phyloP scores from a whole-genome alignment of 2,888 invertebrate genomes.

The Thereva nobilitata region DNA sequence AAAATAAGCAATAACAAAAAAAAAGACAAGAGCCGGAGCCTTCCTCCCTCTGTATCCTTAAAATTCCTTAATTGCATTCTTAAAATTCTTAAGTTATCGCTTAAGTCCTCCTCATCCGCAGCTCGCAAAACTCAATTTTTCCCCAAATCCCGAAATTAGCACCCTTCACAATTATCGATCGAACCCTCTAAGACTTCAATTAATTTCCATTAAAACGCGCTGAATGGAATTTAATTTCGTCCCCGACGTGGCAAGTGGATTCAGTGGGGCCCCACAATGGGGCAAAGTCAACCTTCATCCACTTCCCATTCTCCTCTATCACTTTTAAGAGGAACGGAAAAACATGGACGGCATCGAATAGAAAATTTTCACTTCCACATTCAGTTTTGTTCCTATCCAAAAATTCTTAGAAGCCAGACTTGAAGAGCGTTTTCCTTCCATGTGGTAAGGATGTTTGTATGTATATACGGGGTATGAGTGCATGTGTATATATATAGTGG shows the following conservation, averaged over 20 bases:
- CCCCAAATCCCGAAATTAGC: slow-evolving; percentile 23
- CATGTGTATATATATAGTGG: slow-evolving; percentile 1
- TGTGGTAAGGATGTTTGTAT: no score
- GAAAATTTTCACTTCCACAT: slow-evolving; percentile 22
- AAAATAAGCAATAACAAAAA: neutral
- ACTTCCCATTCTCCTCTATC: no score
- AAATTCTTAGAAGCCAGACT: slow-evolving; percentile 17
- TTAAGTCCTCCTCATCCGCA: slow-evolving; percentile 14
- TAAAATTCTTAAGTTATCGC: slow-evolving; percentile 16
- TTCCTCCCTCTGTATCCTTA: neutral
- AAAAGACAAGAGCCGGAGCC: neutral
- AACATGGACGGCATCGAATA: neutral
- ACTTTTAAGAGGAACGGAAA: no score
- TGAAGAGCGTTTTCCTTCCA: neutral
- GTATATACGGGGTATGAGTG: neutral
- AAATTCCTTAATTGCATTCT: slow-evolving; percentile 24
- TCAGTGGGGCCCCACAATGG: slow-evolving; percentile 11
- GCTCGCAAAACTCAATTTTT: slow-evolving; percentile 4
- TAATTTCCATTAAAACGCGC: slow-evolving; percentile 51
- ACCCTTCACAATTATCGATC: slow-evolving; percentile 34
- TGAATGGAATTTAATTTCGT: slow-evolving; percentile 51
- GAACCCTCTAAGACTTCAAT: slow-evolving; percentile 46
- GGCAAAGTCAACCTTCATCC: neutral
- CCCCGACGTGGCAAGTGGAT: slow-evolving; percentile 40
- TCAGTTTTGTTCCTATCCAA: neutral